Evolutionary conservation across 2,113 vertebrate genomes (phyloP), one percentile per base, ranked within the genome.

Genomic region (Oncorhynchus mykiss): DNA sequence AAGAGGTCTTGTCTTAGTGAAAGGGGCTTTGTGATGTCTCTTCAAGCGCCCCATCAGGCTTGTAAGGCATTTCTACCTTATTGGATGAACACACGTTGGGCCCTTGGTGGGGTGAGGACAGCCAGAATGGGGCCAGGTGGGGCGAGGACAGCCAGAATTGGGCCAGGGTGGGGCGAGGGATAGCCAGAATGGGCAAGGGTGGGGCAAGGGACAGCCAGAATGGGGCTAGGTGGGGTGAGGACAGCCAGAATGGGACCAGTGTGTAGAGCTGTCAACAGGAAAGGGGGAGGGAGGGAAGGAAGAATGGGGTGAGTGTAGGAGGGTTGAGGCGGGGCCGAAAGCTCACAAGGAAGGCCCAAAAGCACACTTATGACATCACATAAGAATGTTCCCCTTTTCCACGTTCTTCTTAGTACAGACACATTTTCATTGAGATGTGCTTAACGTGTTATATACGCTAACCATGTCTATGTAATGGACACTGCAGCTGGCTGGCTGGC

Each of bases 31-130:
- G 87, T 85, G 84, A 12, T 54, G 49, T 54, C 11, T 54, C 34
- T 93, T 87, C 85, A 84, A 13, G 74, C 68, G 71, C 75, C 2
- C 4, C n/a, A 54, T 69, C n/a, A 77, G 39, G 34, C 81, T 89
- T 88, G 82, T 82, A 80, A 88, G 78, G 82, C 84, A 92, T 93
- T 93, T 90, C 87, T 88, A 93, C 88, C 87, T 87, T 91, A 90
- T 84, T 86, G 78, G 80, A 88, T 78, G 82, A 87, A 75, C 84
- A 79, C 16, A 68, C 72, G 78, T 78, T 5, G 80, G 67, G 77
- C 69, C 80, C 39, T 34, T 7, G 85, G 34, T 34, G 34, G 39
- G 39, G 82, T n/a, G 59, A 78, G 84, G 82, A 83, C 77, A 45
- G 51, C 74, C 80, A 89, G 88, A 92, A 92, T 90, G 86, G 84